Percentiles rank a stretch among this genome's conserved stretches.
Conservation (phyloP, 2,888 invertebrate species). For the Cephus rjabovi region DNA sequence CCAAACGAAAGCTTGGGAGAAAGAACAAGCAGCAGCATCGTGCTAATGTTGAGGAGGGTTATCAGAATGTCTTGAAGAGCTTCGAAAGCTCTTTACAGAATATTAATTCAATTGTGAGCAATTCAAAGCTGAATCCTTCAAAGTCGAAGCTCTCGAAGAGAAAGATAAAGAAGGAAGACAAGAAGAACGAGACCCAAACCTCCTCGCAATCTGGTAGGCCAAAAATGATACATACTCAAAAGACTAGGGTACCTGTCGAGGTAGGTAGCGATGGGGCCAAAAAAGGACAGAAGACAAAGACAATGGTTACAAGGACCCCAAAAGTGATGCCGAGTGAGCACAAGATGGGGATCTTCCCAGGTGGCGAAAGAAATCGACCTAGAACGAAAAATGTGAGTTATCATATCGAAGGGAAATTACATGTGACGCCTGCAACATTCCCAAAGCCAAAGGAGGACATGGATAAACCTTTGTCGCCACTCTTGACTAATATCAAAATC, state of each 20-base stretch:
- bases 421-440: slow-evolving; percentile 70
- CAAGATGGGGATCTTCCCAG: slow-evolving; percentile 61
- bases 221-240: slow-evolving; percentile 84
- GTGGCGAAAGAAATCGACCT: slow-evolving; percentile 70
- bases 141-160: slow-evolving; percentile 58
- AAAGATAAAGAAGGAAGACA: slow-evolving; percentile 59
- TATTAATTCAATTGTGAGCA: slow-evolving; percentile 65
- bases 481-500: slow-evolving; percentile 29
- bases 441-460: slow-evolving; percentile 57
- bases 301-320: slow-evolving; percentile 70
- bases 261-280: slow-evolving; percentile 69
- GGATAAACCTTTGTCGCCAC: slow-evolving; percentile 26
- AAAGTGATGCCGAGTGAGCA: slow-evolving; percentile 63
- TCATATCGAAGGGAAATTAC: slow-evolving; percentile 70
- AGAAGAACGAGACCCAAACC: slow-evolving; percentile 57
- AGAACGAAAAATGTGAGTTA: slow-evolving; percentile 76
- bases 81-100: slow-evolving; percentile 63
- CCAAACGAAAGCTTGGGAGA: slow-evolving; percentile 57
- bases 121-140: slow-evolving; percentile 61
- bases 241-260: slow-evolving; percentile 70
- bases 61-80: slow-evolving; percentile 60
- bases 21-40: slow-evolving; percentile 59
- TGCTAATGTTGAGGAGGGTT: slow-evolving; percentile 56
- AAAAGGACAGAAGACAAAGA: slow-evolving; percentile 71
- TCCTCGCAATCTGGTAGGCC: slow-evolving; percentile 71